phyloP scores from a whole-genome alignment of 2,797 vertebrate genomes.

The Crypturellus tataupa region DNA sequence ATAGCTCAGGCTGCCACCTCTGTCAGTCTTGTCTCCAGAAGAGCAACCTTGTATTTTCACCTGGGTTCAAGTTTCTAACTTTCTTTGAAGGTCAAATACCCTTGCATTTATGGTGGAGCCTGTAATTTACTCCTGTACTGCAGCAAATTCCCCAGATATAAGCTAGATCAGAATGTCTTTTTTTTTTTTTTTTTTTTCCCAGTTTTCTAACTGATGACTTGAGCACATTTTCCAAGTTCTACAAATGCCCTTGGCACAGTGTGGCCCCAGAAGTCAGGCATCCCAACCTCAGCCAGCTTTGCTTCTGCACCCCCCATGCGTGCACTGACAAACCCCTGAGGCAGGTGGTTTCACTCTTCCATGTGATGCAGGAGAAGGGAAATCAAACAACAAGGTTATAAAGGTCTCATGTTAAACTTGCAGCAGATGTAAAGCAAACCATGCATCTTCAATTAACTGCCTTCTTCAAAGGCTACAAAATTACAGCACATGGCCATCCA shows the following conservation, averaged over 20 bases:
- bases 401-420: neutral
- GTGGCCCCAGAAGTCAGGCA: neutral
- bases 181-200: neutral
- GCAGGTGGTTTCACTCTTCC: neutral
- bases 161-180: neutral
- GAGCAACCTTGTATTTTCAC: neutral
- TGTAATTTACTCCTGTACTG: neutral
- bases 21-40: neutral
- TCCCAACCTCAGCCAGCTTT: neutral
- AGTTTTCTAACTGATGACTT: neutral
- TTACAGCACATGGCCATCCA: neutral
- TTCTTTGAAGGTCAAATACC: neutral
- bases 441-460: neutral
- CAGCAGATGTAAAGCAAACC: neutral
- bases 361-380: neutral
- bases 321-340: neutral
- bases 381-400: neutral
- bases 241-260: neutral
- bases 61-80: neutral
- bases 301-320: fast-evolving
- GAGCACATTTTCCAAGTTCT: neutral
- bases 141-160: neutral
- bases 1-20: neutral
- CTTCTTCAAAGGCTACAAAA: slow-evolving; percentile 29
- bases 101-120: neutral